Evolutionary conservation across 2,888 invertebrate genomes (phyloP), one percentile per base, ranked within the genome.

Genomic region (Plusia festucae): DNA sequence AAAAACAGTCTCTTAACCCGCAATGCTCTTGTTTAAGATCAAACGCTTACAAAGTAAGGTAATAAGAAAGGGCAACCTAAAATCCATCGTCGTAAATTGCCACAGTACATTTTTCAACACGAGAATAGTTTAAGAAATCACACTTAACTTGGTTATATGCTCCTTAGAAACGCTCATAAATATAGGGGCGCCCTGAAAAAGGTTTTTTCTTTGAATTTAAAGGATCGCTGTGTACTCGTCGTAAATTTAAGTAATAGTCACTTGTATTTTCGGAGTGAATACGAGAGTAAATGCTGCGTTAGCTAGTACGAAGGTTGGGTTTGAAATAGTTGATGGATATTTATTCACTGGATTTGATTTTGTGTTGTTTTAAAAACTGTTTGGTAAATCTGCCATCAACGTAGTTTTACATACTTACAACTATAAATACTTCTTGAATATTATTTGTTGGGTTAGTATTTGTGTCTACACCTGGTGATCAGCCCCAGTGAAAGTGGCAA

Each of bases 191-290:
- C 74, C 81, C 79, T 82, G 82, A 86, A 90, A 84, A 65, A 76
- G 81, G 83, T 83, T 87, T 88, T 89, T 89, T 86, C 81, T 76
- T 73, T 68, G 82, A 86, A 85, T 87, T 88, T 86, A 85, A 88
- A 86, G 85, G 86, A 89, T 87, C 76, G 85, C 75, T 70, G 72
- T 81, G 82, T 79, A 82, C 79, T 82, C 70, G 70, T 82, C 89
- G 86, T 91, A 90, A 91, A 91, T 91, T 88, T 88, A 73, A 64
- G 68, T 84, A 81, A 82, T 69, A 80, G 81, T 77, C 60, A 55
- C 64, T 66, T 60, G 67, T 78, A 69, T 75, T 71, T 81, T 76
- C 73, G 68, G 76, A 82, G 77, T 78, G 68, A 71, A 77, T 75
- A 75, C 54, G 62, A 65, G 70, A 78, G 68, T 67, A 59, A 71